Base-by-base conservation (phyloP, 2,888 invertebrate genomes). In the Heliconius ismenius region DNA sequence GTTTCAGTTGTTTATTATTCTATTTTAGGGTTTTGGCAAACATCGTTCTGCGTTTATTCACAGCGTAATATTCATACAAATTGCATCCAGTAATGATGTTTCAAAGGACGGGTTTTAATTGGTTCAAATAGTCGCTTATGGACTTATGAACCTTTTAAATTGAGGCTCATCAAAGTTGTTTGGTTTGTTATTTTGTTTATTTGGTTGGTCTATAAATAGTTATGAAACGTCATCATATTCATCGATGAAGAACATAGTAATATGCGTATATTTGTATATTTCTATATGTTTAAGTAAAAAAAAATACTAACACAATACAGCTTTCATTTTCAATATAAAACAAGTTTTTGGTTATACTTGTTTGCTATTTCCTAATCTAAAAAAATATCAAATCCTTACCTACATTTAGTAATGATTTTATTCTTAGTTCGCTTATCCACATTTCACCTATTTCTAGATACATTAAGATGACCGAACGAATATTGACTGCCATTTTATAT, bases 11-110 rank as follows among this genome's bases (percentile, higher is more conserved):
- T 91, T 90, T 89, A 85, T 86, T 79, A 79, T 75, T 88, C 89
- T 92, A 92, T 92, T 92, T 91, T 83, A 76, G 85, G 86, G 77
- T 85, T 87, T 92, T 92, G 92, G 92, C 92, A 91, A 73, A 75
- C 72, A 54, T 64, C 72, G 65, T 24, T 78, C 70, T 78, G 65
- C 77, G 75, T 78, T 77, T 81, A 81, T 81, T 74, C 64, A 80
- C 80, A 81, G 79, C 78, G 81, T 75, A 76, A 81, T 39, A 72
- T 76, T 39, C 65, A 65, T 65, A 43, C 36, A 28, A 43, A 73
- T 43, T 64, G 72, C 72, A 72, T 73, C 36, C 62, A 18, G 62
- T 73, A 26, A 73, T 43, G 24, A 26, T 43, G 43, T 62, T 63
- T 73, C 73, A 73, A 60, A 39, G 62, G 26, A 73, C 62, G 39